phyloP scores from a whole-genome alignment of 2,113 vertebrate genomes.

The Anguilla rostrata region DNA sequence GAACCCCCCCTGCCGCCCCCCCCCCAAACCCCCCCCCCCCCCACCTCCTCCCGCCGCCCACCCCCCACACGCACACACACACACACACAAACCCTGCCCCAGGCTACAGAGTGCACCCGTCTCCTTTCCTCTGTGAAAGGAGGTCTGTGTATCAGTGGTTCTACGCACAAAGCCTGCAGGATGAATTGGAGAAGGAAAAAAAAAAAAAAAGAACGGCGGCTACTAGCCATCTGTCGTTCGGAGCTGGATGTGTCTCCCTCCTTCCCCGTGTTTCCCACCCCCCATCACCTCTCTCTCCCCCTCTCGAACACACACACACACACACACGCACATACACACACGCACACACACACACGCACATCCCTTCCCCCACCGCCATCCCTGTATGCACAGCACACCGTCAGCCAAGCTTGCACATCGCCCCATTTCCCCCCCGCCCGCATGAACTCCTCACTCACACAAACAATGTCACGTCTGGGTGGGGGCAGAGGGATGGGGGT shows the following conservation, averaged over 20 bases:
- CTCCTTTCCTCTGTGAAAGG: conserved; percentile 64
- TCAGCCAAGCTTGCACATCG: neutral
- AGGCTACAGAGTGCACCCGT: conserved; percentile 60
- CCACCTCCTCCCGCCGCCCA: no score
- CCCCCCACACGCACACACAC: conserved; percentile 34
- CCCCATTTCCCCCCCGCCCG: no score
- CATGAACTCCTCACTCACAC: neutral
- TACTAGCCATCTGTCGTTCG: conserved; percentile 87
- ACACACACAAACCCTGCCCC: conserved; percentile 22
- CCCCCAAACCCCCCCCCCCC: no score
- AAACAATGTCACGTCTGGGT: conserved; percentile 10
- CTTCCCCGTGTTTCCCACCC: neutral
- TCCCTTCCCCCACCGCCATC: neutral
- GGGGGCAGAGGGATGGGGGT: neutral
- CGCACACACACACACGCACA: conserved; percentile 13
- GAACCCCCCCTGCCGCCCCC: conserved; percentile 51
- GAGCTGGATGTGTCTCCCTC: conserved; percentile 42
- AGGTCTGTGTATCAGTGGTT: conserved; percentile 73
- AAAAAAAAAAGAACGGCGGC: conserved; percentile 61
- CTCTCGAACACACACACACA: conserved; percentile 18
- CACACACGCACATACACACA: conserved; percentile 51
- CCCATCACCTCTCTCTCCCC: conserved; percentile 15
- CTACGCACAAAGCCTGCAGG: conserved; percentile 77
- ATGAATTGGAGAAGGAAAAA: conserved; percentile 66
- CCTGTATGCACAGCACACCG: neutral